Evolutionary conservation across 1,140 invertebrate genomes (phyloP), one percentile per base, ranked within the genome.

Genomic region (Leptinotarsa undecemlineata): DNA sequence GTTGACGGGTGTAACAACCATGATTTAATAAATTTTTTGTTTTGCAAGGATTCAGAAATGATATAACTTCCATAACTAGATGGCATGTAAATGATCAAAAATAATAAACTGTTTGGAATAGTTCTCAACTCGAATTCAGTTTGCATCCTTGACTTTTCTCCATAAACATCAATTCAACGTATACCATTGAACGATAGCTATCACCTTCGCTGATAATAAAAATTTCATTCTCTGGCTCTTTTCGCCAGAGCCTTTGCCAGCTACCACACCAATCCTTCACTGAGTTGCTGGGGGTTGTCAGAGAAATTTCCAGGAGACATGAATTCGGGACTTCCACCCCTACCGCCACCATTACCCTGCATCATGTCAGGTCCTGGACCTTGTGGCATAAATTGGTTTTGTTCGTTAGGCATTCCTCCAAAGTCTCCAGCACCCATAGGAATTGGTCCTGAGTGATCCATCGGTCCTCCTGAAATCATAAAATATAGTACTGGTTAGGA

Each of bases 201-300:
- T 42, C 33, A 42, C 33, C 33, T 42, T 42, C 33, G 33, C 33
- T 42, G 8, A 42, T 42, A 42, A 42, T 42, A 42, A 42, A 42
- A 42, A 0, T 68, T 76, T 77, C 76, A 82, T 75, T 84, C 82
- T 79, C 83, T 83, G 82, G 84, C 84, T 73, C 84, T 80, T 77
- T 84, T 85, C 74, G 81, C 83, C 80, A 83, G 81, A 81, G 83
- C 83, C 77, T 84, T 84, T 74, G 83, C 84, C 80, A 84, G 83
- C 84, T 91, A 92, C 91, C 91, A 92, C 86, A 91, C 91, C 80
- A 92, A 87, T 71, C 90, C 90, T 84, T 92, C 91, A 86, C 90
- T 92, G 84, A 92, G 88, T 86, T 91, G 90, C 85, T 91, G 90
- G 73, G 90, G 90, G 85, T 92, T 84, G 63, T 84, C 91, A 73